Evolutionary conservation across 2,113 vertebrate species (phyloP).

Genomic region (Pteruthius melanotis): DNA sequence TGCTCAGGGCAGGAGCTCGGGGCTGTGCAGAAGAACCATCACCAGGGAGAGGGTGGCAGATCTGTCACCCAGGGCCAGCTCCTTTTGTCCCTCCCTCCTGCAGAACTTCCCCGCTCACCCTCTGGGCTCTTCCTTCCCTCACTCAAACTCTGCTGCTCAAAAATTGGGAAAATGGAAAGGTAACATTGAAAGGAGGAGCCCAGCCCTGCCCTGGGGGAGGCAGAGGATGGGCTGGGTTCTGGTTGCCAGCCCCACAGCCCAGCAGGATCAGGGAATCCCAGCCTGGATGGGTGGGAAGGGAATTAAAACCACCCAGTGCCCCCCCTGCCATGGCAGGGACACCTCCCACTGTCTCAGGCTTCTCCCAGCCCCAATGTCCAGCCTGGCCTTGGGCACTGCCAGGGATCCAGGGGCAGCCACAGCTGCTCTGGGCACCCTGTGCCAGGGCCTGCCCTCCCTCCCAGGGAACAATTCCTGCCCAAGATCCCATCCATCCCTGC

Average conservation of each 20-base stretch:
- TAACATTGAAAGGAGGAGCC: accelerated
- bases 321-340: not conserved
- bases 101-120: not conserved
- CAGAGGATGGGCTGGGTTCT: accelerated
- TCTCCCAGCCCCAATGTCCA: not conserved
- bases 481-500: not conserved
- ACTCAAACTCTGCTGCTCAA: not conserved
- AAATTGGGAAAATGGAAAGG: not conserved
- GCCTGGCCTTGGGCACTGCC: not conserved
- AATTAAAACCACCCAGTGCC: not conserved
- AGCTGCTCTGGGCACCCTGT: not conserved
- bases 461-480: not conserved
- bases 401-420: not conserved
- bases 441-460: not conserved
- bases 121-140: not conserved
- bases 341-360: not conserved
- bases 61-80: not conserved
- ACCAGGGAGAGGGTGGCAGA: not conserved
- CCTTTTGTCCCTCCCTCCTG: not conserved
- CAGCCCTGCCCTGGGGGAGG: too few relatives aligned
- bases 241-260: not conserved
- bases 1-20: too few relatives aligned
- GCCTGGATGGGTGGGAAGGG: not conserved
- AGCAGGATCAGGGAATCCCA: too few relatives aligned
- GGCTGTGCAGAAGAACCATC: not conserved